Base-by-base conservation (phyloP, 1,140 invertebrate genomes). In the Drosophila azteca region DNA sequence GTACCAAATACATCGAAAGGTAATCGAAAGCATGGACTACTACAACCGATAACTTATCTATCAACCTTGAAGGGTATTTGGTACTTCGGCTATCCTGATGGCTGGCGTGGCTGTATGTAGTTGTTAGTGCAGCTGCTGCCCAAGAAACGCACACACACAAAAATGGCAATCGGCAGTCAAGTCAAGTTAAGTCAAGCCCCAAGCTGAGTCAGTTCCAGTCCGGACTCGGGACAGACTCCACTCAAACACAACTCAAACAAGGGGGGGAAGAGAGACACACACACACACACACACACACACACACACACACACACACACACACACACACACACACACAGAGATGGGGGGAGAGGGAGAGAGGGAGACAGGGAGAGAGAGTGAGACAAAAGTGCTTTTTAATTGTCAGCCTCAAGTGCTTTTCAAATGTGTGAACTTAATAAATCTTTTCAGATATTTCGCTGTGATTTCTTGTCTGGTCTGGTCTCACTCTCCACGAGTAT, bases 391-490 rank as follows among this genome's bases (percentile, higher is more conserved):
- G 79, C 80, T 87, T 79, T 87, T 87, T 87, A 87, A 87, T 87
- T 88, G 83, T 87, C 83, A 88, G 83, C 83, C 68, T 77, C 76
- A 79, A 87, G 83, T 87, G 83, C 78, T 82, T 74, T 82, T 82
- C 59, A 67, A 87, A 87, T 87, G 83, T 87, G 83, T 81, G 83
- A 87, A 87, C 83, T 87, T 87, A 83, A 87, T 87, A 87, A 79
- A 87, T 87, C 79, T 71, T 67, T 76, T 70, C 65, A 58, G 53
- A 49, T 64, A 50, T 64, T 57, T 70, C 52, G 46, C 65, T 69
- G 58, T 65, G 62, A 62, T 77, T 78, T 65, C 39, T 65, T 39
- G 35, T 65, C 71, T 77, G 67, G 24, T 13, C 15, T 35, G 35
- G 7, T 22, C 7, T 24, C 9, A 39, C 11, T 39, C 13, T 55